Evolutionary conservation across 2,888 invertebrate species (phyloP), one percentile per base, ranked within the genome.

Genomic region (Archaeoteleia sp.): DNA sequence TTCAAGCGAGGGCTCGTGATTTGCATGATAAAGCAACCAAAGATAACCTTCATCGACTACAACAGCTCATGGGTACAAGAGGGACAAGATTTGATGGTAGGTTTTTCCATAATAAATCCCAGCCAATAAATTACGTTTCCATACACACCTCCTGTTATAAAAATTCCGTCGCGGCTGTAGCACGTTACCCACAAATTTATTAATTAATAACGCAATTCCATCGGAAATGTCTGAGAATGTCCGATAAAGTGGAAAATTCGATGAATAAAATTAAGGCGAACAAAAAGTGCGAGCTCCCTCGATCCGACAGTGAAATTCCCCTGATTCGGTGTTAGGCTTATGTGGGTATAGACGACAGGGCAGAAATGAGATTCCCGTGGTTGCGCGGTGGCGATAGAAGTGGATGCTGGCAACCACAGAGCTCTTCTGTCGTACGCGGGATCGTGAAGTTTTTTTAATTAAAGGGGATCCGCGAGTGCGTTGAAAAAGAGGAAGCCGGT

Each of bases 61-160:
- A 93, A 13, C 90, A 91, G 57, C 89, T 93, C 70, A 89, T 96
- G 78, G 90, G 90, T 46, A 90, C 91, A 73, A 90, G 94, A 82
- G 94, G 94, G 32, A 89, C 89, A 79, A 92, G 92, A 85, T 95
- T 96, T 86, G 95, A 96, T 85, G 92, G 96, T 96, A 86, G 92
- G 92, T 89, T 46, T 39, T 49, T 58, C 39, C 46, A 29, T 65
- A 6, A 12, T 29, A 32, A 40, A 53, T 25, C 34, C 34, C 37
- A 35, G 13, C 10, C n/a, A 39, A 30, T 45, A 35, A 27, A n/a
- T n/a, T n/a, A 23, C 23, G 23, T 23, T 3, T 23, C 7, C 3
- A 23, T 23, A 23, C 3, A 23, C 23, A 7, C 23, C 4, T 23
- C 23, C 23, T 23, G 4, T 7, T 7, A 7, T 7, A 5, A 23